Conservation (phyloP, 2,888 invertebrate species). For the Sepioteuthis lessoniana region DNA sequence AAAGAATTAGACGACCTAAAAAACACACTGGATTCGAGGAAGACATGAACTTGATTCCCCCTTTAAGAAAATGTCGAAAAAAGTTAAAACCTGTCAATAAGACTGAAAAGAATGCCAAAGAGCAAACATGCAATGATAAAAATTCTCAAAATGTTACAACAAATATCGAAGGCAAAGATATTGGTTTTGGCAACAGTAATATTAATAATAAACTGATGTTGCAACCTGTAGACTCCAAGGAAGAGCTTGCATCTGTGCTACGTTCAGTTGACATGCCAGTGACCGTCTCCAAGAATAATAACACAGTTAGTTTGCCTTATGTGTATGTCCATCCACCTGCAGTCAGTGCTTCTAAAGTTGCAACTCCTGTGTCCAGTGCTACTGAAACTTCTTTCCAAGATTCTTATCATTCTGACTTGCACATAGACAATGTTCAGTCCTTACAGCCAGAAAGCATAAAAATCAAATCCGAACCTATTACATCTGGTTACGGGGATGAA, state of each 20-base stretch:
- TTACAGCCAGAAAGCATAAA: not conserved
- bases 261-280: not conserved
- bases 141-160: not conserved
- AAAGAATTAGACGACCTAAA: constrained; percentile 39
- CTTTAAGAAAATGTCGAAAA: constrained; percentile 24
- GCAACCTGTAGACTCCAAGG: not conserved
- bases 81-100: constrained; percentile 34
- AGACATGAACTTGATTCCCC: constrained; percentile 38
- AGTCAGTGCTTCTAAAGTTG: not conserved
- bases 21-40: constrained; percentile 44
- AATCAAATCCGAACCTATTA: constrained; percentile 34
- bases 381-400: not conserved
- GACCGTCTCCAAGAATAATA: not conserved
- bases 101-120: not conserved
- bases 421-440: constrained; percentile 1
- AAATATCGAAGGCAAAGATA: not conserved
- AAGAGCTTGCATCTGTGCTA: not conserved
- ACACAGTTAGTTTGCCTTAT: not conserved
- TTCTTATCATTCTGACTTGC: not conserved
- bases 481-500: constrained; percentile 41
- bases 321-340: not conserved
- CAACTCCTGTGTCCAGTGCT: not conserved
- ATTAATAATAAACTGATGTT: not conserved
- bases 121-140: not conserved
- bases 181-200: not conserved